Conservation (phyloP, 2,797 vertebrate genomes). For the Sphaeramia orbicularis region DNA sequence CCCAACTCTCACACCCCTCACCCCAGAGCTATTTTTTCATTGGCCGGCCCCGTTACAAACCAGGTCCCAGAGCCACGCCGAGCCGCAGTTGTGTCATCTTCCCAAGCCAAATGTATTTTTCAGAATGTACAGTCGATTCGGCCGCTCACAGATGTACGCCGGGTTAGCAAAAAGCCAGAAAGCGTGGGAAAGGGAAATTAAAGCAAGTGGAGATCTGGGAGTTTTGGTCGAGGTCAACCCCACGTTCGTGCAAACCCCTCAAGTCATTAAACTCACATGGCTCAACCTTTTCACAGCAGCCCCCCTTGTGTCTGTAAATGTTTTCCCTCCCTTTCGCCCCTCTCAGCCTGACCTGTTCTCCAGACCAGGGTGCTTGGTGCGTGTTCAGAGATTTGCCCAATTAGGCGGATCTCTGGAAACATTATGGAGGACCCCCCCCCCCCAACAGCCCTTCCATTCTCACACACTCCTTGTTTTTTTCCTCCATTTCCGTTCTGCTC, state of each 20-base stretch:
- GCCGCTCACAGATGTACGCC: conserved; percentile 23
- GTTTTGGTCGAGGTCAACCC: conserved; percentile 54
- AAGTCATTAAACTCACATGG: conserved; percentile 74
- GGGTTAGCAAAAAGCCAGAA: not conserved
- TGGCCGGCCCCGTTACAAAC: conserved; percentile 33
- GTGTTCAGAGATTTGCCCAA: conserved; percentile 74
- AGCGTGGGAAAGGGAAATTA: conserved; percentile 37
- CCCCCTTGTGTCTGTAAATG: conserved; percentile 61
- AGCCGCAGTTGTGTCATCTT: conserved; percentile 50
- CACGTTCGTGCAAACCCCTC: conserved; percentile 64
- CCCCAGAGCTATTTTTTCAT: conserved; percentile 10
- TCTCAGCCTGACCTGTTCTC: conserved; percentile 60
- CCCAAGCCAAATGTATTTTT: conserved; percentile 54
- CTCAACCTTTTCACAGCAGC: conserved; percentile 71
- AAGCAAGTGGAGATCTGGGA: conserved; percentile 50
- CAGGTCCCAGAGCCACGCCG: conserved; percentile 14
- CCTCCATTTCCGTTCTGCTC: conserved; percentile 23
- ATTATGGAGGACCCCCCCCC: conserved; percentile 53
- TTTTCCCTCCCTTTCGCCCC: conserved; percentile 47
- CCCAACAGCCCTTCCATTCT: conserved; percentile 4
- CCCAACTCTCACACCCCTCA: conserved; percentile 27
- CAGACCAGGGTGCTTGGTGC: conserved; percentile 51
- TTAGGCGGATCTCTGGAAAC: conserved; percentile 75
- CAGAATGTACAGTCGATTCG: conserved; percentile 35
- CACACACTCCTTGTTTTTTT: conserved; percentile 24